phyloP scores from a whole-genome alignment of 2,888 invertebrate genomes.

The Melitaea athalia region DNA sequence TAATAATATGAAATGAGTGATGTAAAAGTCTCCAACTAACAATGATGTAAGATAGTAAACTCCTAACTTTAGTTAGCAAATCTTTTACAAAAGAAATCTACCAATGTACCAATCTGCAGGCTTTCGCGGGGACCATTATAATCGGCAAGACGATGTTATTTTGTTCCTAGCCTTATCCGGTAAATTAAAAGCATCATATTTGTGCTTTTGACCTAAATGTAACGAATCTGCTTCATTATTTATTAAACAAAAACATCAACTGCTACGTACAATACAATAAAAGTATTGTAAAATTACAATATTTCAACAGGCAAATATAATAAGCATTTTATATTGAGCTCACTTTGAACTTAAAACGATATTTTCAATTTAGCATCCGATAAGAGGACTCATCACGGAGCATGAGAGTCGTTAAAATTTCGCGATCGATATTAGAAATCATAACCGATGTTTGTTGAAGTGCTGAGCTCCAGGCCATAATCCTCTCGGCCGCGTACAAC shows the following conservation, averaged over 20 bases:
- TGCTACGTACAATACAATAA: not conserved
- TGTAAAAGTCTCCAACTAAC: too few relatives aligned
- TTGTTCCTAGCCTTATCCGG: not conserved
- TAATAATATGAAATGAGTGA: too few relatives aligned
- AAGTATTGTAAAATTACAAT: not conserved
- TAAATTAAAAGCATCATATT: not conserved
- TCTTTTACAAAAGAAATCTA: too few relatives aligned
- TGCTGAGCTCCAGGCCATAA: conserved; percentile 77
- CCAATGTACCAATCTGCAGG: not conserved
- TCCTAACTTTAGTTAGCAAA: too few relatives aligned
- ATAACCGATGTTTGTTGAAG: conserved; percentile 79
- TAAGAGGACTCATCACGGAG: conserved; percentile 39
- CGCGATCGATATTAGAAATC: conserved; percentile 71
- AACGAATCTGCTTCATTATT: not conserved
- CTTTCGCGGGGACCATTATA: not conserved
- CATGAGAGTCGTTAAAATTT: conserved; percentile 49
- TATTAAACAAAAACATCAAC: not conserved
- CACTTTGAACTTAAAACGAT: conserved; percentile 38
- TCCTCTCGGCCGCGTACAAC: conserved; percentile 71
- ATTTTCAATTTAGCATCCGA: conserved; percentile 37
- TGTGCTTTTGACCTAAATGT: not conserved
- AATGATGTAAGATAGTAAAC: too few relatives aligned
- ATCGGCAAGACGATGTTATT: not conserved
- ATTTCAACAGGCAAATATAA: conserved; percentile 17
- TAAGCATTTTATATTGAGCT: conserved; percentile 31